Conservation (phyloP, 2,888 invertebrate species). For the Limnephilus marmoratus region DNA sequence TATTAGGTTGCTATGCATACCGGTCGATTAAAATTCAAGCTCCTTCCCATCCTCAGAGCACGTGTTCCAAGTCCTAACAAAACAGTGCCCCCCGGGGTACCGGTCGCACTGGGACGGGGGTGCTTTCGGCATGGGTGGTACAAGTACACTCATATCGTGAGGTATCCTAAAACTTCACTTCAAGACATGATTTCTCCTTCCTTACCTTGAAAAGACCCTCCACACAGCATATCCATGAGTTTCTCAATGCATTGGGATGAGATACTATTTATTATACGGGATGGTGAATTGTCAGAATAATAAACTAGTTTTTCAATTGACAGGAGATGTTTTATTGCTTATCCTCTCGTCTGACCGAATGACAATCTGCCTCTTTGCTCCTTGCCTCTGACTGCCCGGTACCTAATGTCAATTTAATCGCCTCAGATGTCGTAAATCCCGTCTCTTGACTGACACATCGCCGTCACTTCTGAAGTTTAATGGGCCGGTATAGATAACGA, state of each 20-base stretch:
- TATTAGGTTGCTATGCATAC: no score
- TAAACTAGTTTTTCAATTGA: constrained; percentile 2
- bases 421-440: not conserved
- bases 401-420: not conserved
- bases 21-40: no score
- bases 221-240: not conserved
- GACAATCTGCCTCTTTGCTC: not conserved
- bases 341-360: not conserved
- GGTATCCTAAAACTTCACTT: not conserved
- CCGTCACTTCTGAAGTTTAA: not conserved
- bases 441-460: not conserved
- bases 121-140: no score
- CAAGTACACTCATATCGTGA: no score
- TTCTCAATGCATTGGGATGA: not conserved
- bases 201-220: not conserved
- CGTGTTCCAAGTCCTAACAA: no score
- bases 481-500: not conserved
- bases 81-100: no score
- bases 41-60: no score
- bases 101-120: no score
- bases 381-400: not conserved
- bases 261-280: not conserved
- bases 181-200: not conserved
- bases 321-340: not conserved
- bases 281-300: not conserved